These are phyloP conservation scores for Cerceris rybyensis DNA, from an alignment of 2,888 invertebrate species.

Conservation along the genomic window DNA sequence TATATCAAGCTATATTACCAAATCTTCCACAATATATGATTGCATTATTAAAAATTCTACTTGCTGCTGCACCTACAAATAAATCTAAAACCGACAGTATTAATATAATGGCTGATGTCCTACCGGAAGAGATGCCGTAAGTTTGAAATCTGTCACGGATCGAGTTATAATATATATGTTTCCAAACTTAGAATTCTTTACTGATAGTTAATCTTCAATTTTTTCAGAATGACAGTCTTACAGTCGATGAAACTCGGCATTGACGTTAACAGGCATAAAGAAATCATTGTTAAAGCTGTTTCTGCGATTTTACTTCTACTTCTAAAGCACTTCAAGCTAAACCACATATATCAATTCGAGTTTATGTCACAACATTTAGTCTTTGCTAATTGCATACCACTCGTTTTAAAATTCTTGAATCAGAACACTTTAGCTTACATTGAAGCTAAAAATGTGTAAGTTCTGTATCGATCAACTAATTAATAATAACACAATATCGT, in stretches of 20 bases:
- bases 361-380: constrained; percentile 99
- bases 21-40: constrained; percentile 99
- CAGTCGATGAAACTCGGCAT: constrained; percentile 97
- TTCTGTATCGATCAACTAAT: constrained; percentile 47
- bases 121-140: constrained; percentile 98
- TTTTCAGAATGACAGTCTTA: constrained; percentile 90
- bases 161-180: not conserved
- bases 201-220: not conserved
- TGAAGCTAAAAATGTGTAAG: constrained; percentile 93
- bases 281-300: constrained; percentile 98
- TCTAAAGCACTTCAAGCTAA: constrained; percentile 97
- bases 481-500: not conserved
- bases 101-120: constrained; percentile 98
- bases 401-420: constrained; percentile 99
- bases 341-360: constrained; percentile 99
- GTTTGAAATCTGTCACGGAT: constrained; percentile 69
- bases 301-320: constrained; percentile 94
- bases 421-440: constrained; percentile 98
- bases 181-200: not conserved
- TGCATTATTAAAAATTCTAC: constrained; percentile 95
- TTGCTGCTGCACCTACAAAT: constrained; percentile 99
- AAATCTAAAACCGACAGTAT: constrained; percentile 98
- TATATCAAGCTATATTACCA: constrained; percentile 97
- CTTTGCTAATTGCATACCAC: constrained; percentile 99
- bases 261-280: constrained; percentile 99